Conservation (phyloP, 2,113 vertebrate genomes). For the Miniopterus natalensis region DNA sequence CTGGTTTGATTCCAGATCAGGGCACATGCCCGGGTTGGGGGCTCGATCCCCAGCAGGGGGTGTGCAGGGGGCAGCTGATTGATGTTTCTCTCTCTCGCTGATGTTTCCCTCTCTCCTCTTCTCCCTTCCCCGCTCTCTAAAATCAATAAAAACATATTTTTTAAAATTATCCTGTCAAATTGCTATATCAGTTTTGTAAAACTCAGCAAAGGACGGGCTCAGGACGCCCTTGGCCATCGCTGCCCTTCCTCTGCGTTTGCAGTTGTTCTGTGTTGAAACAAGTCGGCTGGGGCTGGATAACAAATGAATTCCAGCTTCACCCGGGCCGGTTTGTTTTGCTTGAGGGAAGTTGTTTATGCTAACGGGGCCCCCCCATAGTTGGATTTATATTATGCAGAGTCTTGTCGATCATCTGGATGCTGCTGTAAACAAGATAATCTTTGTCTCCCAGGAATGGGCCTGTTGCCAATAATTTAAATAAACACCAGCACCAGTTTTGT, state of each 20-base stretch:
- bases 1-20: too few relatives aligned
- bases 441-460: constrained; percentile 80
- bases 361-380: constrained; percentile 70
- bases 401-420: constrained; percentile 83
- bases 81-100: too few relatives aligned
- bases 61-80: too few relatives aligned
- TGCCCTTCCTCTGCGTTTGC: not conserved
- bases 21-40: too few relatives aligned
- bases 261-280: constrained; percentile 66
- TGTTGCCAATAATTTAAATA: constrained; percentile 82
- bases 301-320: constrained; percentile 78
- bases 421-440: constrained; percentile 84
- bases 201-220: not conserved
- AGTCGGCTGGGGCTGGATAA: constrained; percentile 61
- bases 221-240: not conserved
- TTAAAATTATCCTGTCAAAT: not conserved
- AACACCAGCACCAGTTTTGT: constrained; percentile 83
- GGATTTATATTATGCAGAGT: constrained; percentile 81
- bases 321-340: constrained; percentile 78
- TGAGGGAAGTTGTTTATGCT: constrained; percentile 83
- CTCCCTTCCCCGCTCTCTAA: too few relatives aligned
- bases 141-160: too few relatives aligned
- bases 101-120: too few relatives aligned
- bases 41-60: too few relatives aligned
- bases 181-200: not conserved